Base-by-base conservation (phyloP, 2,797 vertebrate genomes). In the Rhinophrynus dorsalis region DNA sequence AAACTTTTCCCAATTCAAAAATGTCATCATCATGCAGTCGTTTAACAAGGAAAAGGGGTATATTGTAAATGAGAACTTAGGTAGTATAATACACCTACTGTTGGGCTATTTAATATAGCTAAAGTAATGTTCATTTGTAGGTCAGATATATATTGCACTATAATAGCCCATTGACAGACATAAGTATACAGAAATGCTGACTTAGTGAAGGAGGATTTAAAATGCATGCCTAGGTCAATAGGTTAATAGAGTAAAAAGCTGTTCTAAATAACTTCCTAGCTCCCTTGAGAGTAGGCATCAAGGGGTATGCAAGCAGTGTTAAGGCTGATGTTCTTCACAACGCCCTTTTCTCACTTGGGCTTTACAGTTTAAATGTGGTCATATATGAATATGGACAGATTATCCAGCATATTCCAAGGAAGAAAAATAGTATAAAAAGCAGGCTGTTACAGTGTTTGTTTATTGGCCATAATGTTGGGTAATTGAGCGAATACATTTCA, bases 41-140 rank as follows among this genome's bases (percentile, higher is more conserved):
- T 17, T 15, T 2, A 30, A n/a, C 6, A 52, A 52, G 24, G 17
- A 52, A 26, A 30, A 17, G 18, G n/a, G 12, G 8, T 13, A 27
- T 5, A 27, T 50, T 7, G 5, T 13, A 51, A 51, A 12, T 51
- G 47, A 52, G n/a, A 50, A 23, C 4, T 2, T 27, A 24, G 8
- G 47, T 50, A 50, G 47, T 50, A 50, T 27, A 52, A 52, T 52
- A 52, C 6, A 15, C 13, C 9, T 18, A 52, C 50, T 52, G 50
- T 52, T 52, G 10, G 15, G 50, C 11, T 52, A 30, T 52, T 26
- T 26, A 26, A 32, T 52, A 52, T 9, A 15, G 18, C n/a, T n/a
- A 30, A 29, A 52, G 50, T 52, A 52, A 32, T 52, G 26, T 8
- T 52, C 15, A 17, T 52, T 35, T 55, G 29, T 17, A 40, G 37